Evolutionary conservation across 2,888 invertebrate species (phyloP), one percentile per base, ranked within the genome.

Genomic region (Apoda limacodes): DNA sequence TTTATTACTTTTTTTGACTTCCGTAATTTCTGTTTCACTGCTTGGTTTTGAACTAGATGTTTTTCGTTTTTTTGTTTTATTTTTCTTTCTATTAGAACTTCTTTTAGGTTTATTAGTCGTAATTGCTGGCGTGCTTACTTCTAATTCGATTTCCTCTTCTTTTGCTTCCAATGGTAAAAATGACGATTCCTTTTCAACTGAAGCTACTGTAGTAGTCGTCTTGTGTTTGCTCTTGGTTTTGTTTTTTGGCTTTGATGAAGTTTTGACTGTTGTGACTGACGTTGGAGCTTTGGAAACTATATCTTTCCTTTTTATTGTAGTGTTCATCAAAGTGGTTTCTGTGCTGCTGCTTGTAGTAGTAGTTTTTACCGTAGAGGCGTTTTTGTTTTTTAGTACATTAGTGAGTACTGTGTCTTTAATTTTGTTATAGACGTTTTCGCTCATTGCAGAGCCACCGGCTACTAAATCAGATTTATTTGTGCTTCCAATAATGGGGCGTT

Each of bases 371-470:
- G 55, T 60, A 9, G 49, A 51, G 10, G 46, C 38, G 12, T 52
- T 43, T 51, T 82, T 82, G 40, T 80, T 80, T 43, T 83, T 83
- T 38, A 82, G 75, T 0, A 81, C 71, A 44, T 82, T 82, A 15
- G 82, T 76, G 5, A 84, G 48, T 13, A 86, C 71, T 1, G 87
- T 84, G 4, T 86, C 84, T 49, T 87, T 87, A 9, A 87, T 64
- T 64, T 86, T 87, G 3, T 85, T 85, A 21, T 82, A 69, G 3
- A 71, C 70, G 48, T 81, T 81, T 52, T 82, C 82, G 41, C 65
- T 80, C 10, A 80, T 72, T 14, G 74, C 78, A 13, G 78, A 78
- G 11, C 78, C 78, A 39, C 71, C 63, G 21, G 81, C 76, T 15
- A 78, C 59, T 32, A 81, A 55, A 41, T 81, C 81, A 20, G 80